These are phyloP conservation scores for Netelia virgata DNA, from an alignment of 2,888 invertebrate species.

Conservation along the genomic window DNA sequence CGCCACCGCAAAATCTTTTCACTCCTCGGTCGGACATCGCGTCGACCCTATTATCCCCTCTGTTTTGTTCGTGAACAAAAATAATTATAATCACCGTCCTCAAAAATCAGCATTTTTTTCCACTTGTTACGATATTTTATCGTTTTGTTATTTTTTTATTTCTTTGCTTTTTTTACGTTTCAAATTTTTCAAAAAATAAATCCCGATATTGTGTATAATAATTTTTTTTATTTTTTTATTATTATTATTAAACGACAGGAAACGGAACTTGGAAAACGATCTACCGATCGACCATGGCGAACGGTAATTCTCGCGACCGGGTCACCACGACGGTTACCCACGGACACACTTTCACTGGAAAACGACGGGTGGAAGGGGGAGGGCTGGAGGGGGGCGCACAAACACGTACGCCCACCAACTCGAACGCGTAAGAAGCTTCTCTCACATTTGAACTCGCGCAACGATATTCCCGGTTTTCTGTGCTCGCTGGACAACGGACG, in stretches of 20 bases:
- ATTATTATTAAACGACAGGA: neutral
- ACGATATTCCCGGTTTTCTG: neutral
- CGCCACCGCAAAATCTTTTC: conserved; percentile 41
- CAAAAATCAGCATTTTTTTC: conserved; percentile 17
- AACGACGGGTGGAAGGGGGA: neutral
- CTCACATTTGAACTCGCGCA: neutral
- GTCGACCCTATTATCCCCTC: conserved; percentile 11
- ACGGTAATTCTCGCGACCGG: conserved; percentile 21
- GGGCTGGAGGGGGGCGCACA: neutral
- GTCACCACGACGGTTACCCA: conserved; percentile 26
- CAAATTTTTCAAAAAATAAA: neutral
- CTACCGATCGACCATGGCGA: conserved; percentile 60
- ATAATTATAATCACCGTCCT: neutral
- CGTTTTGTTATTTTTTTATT: neutral
- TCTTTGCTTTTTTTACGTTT: too few species aligned
- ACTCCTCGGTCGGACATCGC: conserved; percentile 44
- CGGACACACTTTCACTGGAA: conserved; percentile 44
- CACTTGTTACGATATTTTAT: too few species aligned
- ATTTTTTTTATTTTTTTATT: neutral
- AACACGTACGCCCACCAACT: neutral
- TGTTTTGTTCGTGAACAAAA: neutral
- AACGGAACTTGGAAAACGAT: conserved; percentile 16
- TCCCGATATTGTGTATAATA: too few species aligned
- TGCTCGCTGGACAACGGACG: neutral
- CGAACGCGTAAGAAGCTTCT: neutral